A percentile compares a stretch with the other conserved stretches of the same genome.
Conservation (phyloP, 1,140 invertebrate species). For the Drosophila nannoptera region DNA sequence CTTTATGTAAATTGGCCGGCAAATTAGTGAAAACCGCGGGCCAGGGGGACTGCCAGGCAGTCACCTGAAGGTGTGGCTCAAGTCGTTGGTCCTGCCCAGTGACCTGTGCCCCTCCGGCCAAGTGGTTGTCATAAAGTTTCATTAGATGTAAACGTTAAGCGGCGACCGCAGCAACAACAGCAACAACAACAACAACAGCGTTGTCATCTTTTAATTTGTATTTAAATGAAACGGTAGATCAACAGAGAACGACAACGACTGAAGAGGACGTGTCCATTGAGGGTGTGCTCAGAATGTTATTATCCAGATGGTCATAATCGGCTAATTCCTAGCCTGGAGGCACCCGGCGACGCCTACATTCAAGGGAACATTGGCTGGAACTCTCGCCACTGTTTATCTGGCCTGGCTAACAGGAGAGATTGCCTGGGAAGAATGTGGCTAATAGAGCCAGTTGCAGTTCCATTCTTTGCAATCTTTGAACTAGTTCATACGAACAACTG, state of each 20-base stretch:
- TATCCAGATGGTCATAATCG: constrained; percentile 42
- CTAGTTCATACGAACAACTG: constrained; percentile 13
- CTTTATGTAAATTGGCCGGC: constrained; percentile 70
- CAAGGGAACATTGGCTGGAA: no score
- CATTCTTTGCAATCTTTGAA: constrained; percentile 21
- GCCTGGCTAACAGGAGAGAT: no score
- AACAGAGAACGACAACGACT: constrained; percentile 26
- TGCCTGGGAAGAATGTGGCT: not conserved
- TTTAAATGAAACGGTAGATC: constrained; percentile 65
- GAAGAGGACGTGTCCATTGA: constrained; percentile 7
- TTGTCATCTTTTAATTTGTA: constrained; percentile 70
- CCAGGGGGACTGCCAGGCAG: constrained; percentile 15
- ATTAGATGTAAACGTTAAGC: constrained; percentile 63
- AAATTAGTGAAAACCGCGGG: constrained; percentile 60
- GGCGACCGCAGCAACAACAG: constrained; percentile 45
- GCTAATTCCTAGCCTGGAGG: constrained; percentile 22
- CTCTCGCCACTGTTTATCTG: no score
- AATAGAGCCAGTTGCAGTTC: not conserved
- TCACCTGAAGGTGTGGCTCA: constrained; percentile 37
- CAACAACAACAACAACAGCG: constrained; percentile 6
- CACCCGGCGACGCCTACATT: not conserved
- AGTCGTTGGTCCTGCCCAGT: constrained; percentile 32
- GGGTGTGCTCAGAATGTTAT: constrained; percentile 27
- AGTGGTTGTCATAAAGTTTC: constrained; percentile 59
- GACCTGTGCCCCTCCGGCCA: constrained; percentile 36